Percentiles rank a stretch among this genome's conserved stretches.
Conservation (phyloP, 2,113 vertebrate genomes). For the Dicerorhinus sumatrensis region DNA sequence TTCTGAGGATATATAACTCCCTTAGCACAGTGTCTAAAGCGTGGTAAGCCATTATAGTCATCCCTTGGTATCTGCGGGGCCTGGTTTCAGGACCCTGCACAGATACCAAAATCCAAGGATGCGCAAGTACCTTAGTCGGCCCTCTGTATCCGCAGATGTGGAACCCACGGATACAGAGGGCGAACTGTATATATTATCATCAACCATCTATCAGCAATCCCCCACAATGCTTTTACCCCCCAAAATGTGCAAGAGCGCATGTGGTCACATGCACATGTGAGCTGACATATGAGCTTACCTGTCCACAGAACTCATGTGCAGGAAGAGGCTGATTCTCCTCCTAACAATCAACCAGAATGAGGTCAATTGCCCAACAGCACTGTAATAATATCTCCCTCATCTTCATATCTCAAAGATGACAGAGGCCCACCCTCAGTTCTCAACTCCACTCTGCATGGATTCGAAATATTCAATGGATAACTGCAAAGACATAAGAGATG, state of each 20-base stretch:
- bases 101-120: too few species aligned
- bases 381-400: background rate
- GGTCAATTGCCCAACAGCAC: background rate
- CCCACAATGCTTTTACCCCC: background rate
- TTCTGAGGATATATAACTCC: background rate
- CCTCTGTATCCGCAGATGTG: too few species aligned
- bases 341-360: background rate
- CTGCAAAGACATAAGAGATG: background rate
- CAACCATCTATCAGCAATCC: background rate
- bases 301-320: background rate
- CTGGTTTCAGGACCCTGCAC: too few species aligned
- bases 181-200: background rate
- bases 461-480: background rate
- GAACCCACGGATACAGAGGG: too few species aligned
- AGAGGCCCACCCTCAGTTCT: background rate
- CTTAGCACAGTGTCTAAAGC: background rate
- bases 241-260: background rate
- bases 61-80: too few species aligned
- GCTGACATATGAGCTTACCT: background rate
- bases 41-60: background rate
- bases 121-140: too few species aligned
- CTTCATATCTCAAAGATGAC: background rate
- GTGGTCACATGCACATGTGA: background rate
- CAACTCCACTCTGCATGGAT: background rate
- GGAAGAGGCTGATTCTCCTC: background rate